Evolutionary conservation across 35 echinoderm and acorn worm genomes (phyloP), one percentile per base, ranked within the genome.

Genomic region (Acanthaster planci): DNA sequence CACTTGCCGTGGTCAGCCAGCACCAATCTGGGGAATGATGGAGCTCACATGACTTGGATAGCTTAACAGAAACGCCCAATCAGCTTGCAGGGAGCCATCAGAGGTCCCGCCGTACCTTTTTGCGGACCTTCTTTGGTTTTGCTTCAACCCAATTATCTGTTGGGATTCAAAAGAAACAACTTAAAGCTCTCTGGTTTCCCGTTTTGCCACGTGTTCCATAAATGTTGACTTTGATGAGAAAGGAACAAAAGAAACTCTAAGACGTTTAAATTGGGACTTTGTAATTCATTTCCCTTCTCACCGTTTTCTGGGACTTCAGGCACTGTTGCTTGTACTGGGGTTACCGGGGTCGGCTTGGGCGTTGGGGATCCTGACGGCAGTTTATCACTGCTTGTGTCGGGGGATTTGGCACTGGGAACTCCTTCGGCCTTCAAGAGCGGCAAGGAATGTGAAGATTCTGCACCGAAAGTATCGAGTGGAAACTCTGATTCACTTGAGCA

Each of bases 141-240:
- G 64, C 64, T 72, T 72, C 64, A 72, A 72, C 64, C 64, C 64
- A 72, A 31, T 72, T 72, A 72, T 30, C 64, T 72, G 64, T 47
- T 47, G 42, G 42, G 4, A 12, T n/a, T n/a, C n/a, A n/a, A n/a
- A n/a, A n/a, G n/a, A n/a, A n/a, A n/a, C n/a, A n/a, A n/a, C n/a
- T n/a, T n/a, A n/a, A n/a, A n/a, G n/a, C n/a, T n/a, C n/a, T n/a
- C n/a, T n/a, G n/a, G n/a, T n/a, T n/a, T n/a, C n/a, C n/a, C n/a
- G n/a, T n/a, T n/a, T n/a, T n/a, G n/a, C n/a, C n/a, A n/a, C n/a
- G n/a, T n/a, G n/a, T n/a, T n/a, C n/a, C n/a, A n/a, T n/a, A n/a
- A n/a, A n/a, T n/a, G n/a, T n/a, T n/a, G n/a, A n/a, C n/a, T n/a
- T n/a, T n/a, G n/a, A n/a, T n/a, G n/a, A n/a, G n/a, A n/a, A n/a